Percentiles rank a stretch among this genome's conserved stretches.
Conservation (phyloP, 1,140 invertebrate genomes). For the Zaprionus ghesquierei region DNA sequence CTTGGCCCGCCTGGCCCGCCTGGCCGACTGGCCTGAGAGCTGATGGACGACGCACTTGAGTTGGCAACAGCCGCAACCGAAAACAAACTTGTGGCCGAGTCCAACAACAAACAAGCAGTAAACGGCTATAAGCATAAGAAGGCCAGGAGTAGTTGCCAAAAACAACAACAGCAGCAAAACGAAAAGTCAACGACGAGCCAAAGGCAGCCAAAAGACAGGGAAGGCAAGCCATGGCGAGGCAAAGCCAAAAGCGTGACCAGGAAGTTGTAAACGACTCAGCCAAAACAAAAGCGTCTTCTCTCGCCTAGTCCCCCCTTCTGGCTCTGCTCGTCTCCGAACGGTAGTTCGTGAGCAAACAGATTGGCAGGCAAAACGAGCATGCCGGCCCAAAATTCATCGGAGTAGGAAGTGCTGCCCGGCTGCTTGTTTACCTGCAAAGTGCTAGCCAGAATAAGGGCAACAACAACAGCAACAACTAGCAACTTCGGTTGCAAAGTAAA, state of each 20-base stretch:
- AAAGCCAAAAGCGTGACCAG: slow-evolving; percentile 68
- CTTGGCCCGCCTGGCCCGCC: no score
- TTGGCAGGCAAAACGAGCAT: slow-evolving; percentile 68
- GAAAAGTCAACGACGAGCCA: slow-evolving; percentile 25
- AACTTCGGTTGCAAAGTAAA: slow-evolving; percentile 33
- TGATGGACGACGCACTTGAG: slow-evolving; percentile 53
- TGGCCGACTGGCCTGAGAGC: neutral
- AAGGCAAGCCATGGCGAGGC: slow-evolving; percentile 18
- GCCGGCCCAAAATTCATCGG: slow-evolving; percentile 49
- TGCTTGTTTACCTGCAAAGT: slow-evolving; percentile 48
- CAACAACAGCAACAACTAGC: slow-evolving; percentile 19
- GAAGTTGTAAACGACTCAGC: slow-evolving; percentile 72
- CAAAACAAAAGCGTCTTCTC: slow-evolving; percentile 37
- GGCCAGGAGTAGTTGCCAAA: neutral
- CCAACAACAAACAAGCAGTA: slow-evolving; percentile 52
- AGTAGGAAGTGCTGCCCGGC: slow-evolving; percentile 49
- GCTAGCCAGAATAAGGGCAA: slow-evolving; percentile 4
- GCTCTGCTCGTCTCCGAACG: neutral
- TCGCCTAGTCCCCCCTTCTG: slow-evolving; percentile 6
- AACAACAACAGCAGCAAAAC: slow-evolving; percentile 13
- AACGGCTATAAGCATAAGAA: slow-evolving; percentile 45
- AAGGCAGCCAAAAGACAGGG: slow-evolving; percentile 37
- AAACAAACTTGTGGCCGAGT: slow-evolving; percentile 63
- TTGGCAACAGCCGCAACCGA: slow-evolving; percentile 53
- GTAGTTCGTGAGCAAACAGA: slow-evolving; percentile 69